Evolutionary conservation across 2,888 invertebrate genomes (phyloP), one percentile per base, ranked within the genome.

Genomic region (Crossocerus cetratus): DNA sequence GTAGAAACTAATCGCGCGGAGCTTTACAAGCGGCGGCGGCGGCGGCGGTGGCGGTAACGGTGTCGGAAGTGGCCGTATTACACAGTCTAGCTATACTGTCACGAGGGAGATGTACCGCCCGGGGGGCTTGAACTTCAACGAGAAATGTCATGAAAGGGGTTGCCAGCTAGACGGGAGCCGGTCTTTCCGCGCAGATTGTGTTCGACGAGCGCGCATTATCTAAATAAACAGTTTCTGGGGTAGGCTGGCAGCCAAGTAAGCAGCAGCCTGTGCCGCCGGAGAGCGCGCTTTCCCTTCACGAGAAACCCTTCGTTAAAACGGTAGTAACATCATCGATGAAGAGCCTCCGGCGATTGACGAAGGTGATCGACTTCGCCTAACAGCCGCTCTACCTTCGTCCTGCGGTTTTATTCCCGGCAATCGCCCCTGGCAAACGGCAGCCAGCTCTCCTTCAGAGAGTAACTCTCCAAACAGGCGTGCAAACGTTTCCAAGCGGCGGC

Each of bases 231-330:
- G 78, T 63, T 76, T 77, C 72, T 74, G 73, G 55, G 62, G 59
- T 54, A 49, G 57, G 58, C 42, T 13, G 68, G 60, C 42, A 54
- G 66, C 55, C 67, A 73, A 72, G 49, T 16, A n/a, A n/a, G n/a
- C n/a, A n/a, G n/a, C n/a, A n/a, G n/a, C n/a, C n/a, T n/a, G n/a
- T n/a, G n/a, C n/a, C n/a, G 49, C n/a, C 70, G 75, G 67, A 65
- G 58, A 70, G 70, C 8, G 32, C 54, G 74, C 63, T 75, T 74
- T 65, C 66, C 74, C 70, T 76, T 62, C 61, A 61, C 23, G 66
- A 57, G 67, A 64, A 80, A 66, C 80, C 83, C 84, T 86, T 85
- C 85, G 86, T 86, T 86, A 87, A 86, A 85, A 77, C 80, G 83
- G 79, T 81, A 86, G 83, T 81, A 86, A 84, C 77, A 77, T 81